Percentiles rank a stretch among this genome's conserved stretches.
Evolutionary conservation across 2,888 invertebrate species (phyloP).

Genomic region (Hirtodrosophila trivittata): DNA sequence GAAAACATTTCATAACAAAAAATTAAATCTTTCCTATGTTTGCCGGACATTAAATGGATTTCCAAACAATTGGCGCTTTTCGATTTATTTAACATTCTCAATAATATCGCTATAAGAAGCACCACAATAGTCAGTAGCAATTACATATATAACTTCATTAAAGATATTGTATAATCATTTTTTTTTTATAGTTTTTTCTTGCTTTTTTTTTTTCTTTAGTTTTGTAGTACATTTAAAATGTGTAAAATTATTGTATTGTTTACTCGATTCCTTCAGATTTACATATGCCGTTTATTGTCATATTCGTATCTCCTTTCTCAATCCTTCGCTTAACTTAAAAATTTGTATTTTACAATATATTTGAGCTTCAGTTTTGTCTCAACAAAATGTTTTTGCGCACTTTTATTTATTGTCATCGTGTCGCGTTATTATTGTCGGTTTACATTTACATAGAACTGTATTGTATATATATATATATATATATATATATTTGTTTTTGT

Average conservation of each 20-base stretch:
- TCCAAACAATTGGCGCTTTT: constrained; percentile 11
- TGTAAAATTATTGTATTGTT: constrained; percentile 66
- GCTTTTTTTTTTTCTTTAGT: constrained; percentile 22
- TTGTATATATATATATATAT: constrained; percentile 7
- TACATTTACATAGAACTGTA: constrained; percentile 57
- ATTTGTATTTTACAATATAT: constrained; percentile 53
- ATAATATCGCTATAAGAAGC: constrained; percentile 69
- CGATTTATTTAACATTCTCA: constrained; percentile 25
- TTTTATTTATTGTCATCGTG: constrained; percentile 72
- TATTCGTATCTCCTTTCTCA: constrained; percentile 33
- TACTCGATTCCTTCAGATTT: constrained; percentile 33
- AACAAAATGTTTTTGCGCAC: constrained; percentile 55
- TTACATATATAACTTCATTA: constrained; percentile 54
- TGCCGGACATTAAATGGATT: too few species aligned
- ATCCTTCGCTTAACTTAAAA: constrained; percentile 25
- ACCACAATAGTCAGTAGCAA: constrained; percentile 75
- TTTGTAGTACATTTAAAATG: constrained; percentile 66
- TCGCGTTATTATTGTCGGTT: constrained; percentile 71
- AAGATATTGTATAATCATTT: constrained; percentile 21
- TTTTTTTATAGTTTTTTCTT: constrained; percentile 12
- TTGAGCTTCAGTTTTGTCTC: constrained; percentile 45
- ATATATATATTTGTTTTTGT: constrained; percentile 15
- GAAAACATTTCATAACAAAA: constrained; percentile 70
- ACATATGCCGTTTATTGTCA: constrained; percentile 68
- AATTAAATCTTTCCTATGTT: constrained; percentile 18